phyloP scores from a whole-genome alignment of 2,113 vertebrate species.

The Neomonachus schauinslandi region DNA sequence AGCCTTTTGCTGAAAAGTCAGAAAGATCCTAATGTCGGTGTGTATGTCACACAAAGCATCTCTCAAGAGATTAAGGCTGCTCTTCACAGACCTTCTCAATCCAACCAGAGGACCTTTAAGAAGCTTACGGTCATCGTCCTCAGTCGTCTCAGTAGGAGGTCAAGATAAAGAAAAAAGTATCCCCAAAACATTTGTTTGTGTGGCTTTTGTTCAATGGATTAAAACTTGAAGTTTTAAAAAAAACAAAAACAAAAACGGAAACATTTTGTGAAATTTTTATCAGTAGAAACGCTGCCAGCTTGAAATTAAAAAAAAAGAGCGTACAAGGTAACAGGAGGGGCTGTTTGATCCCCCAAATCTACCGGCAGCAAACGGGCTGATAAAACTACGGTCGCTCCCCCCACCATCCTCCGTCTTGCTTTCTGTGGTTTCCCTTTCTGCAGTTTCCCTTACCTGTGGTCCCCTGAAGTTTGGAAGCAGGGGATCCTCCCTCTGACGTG shows the following conservation, averaged over 20 bases:
- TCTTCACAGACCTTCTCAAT: neutral
- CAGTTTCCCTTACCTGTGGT: neutral
- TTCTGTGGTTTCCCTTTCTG: neutral
- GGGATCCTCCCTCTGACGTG: neutral
- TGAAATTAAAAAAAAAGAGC: neutral
- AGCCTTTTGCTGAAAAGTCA: neutral
- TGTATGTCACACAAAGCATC: neutral
- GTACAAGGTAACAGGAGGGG: neutral
- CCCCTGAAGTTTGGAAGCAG: neutral
- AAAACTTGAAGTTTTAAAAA: neutral
- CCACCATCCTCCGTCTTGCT: neutral
- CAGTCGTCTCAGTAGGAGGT: neutral
- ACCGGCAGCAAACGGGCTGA: neutral
- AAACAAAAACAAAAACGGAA: neutral
- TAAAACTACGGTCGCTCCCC: neutral
- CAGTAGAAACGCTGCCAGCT: neutral
- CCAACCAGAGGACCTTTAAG: neutral
- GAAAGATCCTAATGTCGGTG: neutral
- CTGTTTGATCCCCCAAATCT: neutral
- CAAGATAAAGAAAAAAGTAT: neutral
- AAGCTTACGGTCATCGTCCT: neutral
- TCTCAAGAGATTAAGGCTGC: neutral
- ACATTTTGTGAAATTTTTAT: neutral
- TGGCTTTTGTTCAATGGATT: neutral
- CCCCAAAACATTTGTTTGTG: neutral